Conservation (phyloP, 2,888 invertebrate species). For the Diplazon laetatorius region DNA sequence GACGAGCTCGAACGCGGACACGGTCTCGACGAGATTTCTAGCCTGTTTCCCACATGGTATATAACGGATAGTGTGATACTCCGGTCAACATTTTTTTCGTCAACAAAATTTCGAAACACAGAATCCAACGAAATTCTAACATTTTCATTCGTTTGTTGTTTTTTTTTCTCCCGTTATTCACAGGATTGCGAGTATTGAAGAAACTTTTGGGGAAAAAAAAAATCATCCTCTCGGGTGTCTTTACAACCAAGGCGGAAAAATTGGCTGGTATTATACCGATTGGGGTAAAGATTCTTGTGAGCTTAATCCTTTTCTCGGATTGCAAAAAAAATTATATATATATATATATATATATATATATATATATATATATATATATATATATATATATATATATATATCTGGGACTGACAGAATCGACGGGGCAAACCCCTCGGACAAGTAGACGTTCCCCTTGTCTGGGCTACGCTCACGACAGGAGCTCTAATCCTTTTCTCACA, state of each 20-base stretch:
- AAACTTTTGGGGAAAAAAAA: constrained; percentile 4
- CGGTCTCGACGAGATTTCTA: constrained; percentile 52
- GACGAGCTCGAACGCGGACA: constrained; percentile 19
- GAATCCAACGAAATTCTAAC: neutral
- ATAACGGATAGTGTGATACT: constrained; percentile 14
- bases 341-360: constrained; percentile 65
- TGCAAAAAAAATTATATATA: constrained; percentile 67
- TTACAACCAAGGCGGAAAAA: constrained; percentile 45
- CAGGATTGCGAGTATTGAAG: constrained; percentile 15
- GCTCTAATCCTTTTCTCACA: constrained; percentile 70
- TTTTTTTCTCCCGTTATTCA: constrained; percentile 31
- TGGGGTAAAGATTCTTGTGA: constrained; percentile 44
- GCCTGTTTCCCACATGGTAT: constrained; percentile 7
- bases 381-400: constrained; percentile 65
- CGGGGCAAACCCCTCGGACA: constrained; percentile 26
- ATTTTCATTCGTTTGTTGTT: neutral
- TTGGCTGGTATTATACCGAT: constrained; percentile 54
- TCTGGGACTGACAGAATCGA: constrained; percentile 50
- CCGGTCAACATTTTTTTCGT: neutral
- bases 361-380: constrained; percentile 66
- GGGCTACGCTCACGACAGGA: constrained; percentile 24
- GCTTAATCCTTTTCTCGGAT: constrained; percentile 80
- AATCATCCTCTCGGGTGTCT: constrained; percentile 29
- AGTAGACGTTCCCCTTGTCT: constrained; percentile 66
- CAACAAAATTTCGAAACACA: neutral